A percentile compares a stretch with the other conserved stretches of the same genome.
Evolutionary conservation across 2,113 vertebrate genomes (phyloP).

Genomic region (Mustela nigripes): DNA sequence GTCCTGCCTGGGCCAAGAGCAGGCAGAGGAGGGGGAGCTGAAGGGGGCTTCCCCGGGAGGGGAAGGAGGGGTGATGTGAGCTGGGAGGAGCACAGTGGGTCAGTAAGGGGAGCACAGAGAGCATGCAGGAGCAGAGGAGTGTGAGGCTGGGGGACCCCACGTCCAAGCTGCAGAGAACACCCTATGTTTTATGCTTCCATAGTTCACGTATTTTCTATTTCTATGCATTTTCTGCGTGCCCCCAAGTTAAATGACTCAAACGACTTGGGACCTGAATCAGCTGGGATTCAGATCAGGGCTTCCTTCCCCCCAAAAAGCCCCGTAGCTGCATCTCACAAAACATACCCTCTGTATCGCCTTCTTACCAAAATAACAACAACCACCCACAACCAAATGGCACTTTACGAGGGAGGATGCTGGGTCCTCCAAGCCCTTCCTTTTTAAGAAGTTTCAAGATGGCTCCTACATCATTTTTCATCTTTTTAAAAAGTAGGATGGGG

Average conservation of each 20-base stretch:
- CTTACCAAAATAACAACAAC: neutral
- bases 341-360: neutral
- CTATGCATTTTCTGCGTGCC: neutral
- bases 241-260: neutral
- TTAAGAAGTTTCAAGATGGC: neutral
- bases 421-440: neutral
- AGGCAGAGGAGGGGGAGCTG: neutral
- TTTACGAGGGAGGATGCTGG: neutral
- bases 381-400: neutral
- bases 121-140: too few species aligned
- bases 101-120: fast-evolving
- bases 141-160: neutral
- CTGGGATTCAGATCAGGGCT: neutral
- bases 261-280: neutral
- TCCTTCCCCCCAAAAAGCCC: neutral
- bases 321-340: too few species aligned
- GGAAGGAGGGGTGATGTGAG: fast-evolving
- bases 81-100: neutral
- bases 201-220: neutral
- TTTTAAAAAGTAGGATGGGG: neutral
- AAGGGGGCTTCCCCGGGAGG: neutral
- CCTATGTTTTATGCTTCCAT: fast-evolving
- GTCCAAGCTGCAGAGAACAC: neutral
- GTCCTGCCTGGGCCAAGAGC: neutral
- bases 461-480: neutral